These are phyloP conservation scores for Nannoperca australis DNA, from an alignment of 2,797 vertebrate species.

Conservation along the genomic window DNA sequence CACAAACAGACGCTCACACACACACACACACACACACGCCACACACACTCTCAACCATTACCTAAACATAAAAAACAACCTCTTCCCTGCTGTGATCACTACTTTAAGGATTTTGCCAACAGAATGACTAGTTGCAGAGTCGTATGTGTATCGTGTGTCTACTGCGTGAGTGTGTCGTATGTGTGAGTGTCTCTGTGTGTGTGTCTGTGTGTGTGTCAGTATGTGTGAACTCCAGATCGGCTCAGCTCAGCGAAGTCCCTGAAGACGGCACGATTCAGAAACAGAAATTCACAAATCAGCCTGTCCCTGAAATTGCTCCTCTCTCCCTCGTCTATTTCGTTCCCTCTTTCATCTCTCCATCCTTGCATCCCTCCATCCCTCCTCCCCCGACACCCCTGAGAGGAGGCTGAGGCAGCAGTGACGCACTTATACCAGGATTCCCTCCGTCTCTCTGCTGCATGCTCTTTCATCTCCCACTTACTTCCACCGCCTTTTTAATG, in stretches of 20 bases:
- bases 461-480: slow-evolving; percentile 54
- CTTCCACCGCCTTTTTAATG: slow-evolving; percentile 39
- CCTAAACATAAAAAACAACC: slow-evolving; percentile 47
- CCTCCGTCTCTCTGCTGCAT: slow-evolving; percentile 61
- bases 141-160: slow-evolving; percentile 46
- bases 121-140: slow-evolving; percentile 54
- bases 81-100: slow-evolving; percentile 54
- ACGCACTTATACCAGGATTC: slow-evolving; percentile 83
- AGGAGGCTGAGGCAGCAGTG: slow-evolving; percentile 73
- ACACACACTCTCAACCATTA: slow-evolving; percentile 26
- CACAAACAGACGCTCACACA: slow-evolving; percentile 16
- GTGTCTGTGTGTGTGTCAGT: too few species aligned
- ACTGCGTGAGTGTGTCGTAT: slow-evolving; percentile 38
- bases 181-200: slow-evolving; percentile 14
- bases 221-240: slow-evolving; percentile 58
- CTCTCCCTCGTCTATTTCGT: slow-evolving; percentile 44
- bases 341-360: slow-evolving; percentile 70
- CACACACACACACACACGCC: slow-evolving; percentile 8
- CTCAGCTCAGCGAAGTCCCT: slow-evolving; percentile 65
- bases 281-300: slow-evolving; percentile 84
- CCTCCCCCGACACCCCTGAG: slow-evolving; percentile 58
- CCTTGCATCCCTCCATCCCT: slow-evolving; percentile 45
- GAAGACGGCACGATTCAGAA: slow-evolving; percentile 72
- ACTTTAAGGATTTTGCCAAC: slow-evolving; percentile 64
- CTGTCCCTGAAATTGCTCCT: slow-evolving; percentile 70